Evolutionary conservation across 2,888 invertebrate genomes (phyloP).

Genomic region (Xylocampa areola): DNA sequence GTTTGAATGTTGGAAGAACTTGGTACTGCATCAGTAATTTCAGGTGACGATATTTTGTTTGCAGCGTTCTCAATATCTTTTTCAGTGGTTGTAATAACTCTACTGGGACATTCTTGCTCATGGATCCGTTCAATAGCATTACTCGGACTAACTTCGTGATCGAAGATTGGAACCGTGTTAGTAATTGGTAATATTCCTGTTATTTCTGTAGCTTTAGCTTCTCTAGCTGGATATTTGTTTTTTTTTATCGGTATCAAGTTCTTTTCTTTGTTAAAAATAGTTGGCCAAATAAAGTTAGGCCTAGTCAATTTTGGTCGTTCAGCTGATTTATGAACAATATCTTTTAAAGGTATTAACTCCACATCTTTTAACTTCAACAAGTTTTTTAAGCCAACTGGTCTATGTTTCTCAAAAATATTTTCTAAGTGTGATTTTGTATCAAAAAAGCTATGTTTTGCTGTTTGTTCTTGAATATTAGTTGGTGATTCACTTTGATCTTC

Average conservation of each 20-base stretch:
- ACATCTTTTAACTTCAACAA: constrained; percentile 74
- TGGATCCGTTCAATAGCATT: constrained; percentile 25
- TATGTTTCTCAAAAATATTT: constrained; percentile 33
- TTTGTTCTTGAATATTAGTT: constrained; percentile 46
- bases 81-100: not conserved
- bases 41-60: constrained; percentile 26
- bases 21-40: constrained; percentile 54
- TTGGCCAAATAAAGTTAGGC: constrained; percentile 16
- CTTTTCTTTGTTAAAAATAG: constrained; percentile 20
- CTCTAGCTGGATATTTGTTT: constrained; percentile 4
- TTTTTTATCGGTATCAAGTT: not conserved
- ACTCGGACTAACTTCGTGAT: constrained; percentile 51
- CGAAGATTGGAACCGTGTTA: constrained; percentile 18
- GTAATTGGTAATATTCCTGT: constrained; percentile 1
- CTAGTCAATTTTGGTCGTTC: constrained; percentile 22
- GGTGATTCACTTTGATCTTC: constrained; percentile 48
- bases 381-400: constrained; percentile 61
- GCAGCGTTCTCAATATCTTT: not conserved
- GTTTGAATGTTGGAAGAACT: constrained; percentile 45
- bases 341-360: constrained; percentile 56
- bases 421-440: constrained; percentile 40
- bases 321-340: constrained; percentile 53
- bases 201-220: constrained; percentile 11
- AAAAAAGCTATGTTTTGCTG: constrained; percentile 30
- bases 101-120: constrained; percentile 22